phyloP scores from a whole-genome alignment of 2,888 invertebrate genomes.

The Dioctria linearis region DNA sequence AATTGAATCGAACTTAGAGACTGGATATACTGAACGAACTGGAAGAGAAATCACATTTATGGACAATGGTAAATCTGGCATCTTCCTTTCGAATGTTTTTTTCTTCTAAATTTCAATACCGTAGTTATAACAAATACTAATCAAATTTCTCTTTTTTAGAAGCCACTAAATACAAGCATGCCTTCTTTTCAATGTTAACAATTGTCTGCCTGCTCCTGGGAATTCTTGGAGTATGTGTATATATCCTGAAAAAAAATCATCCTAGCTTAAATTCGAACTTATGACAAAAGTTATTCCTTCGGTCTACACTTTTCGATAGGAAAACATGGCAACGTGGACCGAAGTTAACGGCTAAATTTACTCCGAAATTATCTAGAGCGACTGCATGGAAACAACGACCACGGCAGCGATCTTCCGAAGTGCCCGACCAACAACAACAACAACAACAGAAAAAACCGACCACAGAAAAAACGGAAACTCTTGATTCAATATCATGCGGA shows the following conservation, averaged over 20 bases:
- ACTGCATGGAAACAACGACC: conserved; percentile 19
- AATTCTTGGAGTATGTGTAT: conserved; percentile 68
- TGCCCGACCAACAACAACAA: background rate
- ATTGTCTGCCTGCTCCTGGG: conserved; percentile 67
- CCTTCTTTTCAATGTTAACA: conserved; percentile 69
- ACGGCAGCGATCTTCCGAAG: background rate
- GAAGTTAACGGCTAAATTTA: conserved; percentile 31
- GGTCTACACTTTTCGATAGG: conserved; percentile 65
- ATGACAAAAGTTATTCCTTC: conserved; percentile 70
- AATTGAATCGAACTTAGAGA: conserved; percentile 54
- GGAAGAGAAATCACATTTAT: conserved; percentile 56
- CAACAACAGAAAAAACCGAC: background rate
- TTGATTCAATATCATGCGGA: conserved; percentile 55
- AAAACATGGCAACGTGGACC: conserved; percentile 56
- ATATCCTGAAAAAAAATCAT: conserved; percentile 66
- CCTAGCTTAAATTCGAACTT: conserved; percentile 61
- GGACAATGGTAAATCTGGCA: conserved; percentile 41
- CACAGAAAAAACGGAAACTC: conserved; percentile 45
- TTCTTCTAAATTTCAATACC: no score
- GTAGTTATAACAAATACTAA: no score
- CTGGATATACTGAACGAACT: conserved; percentile 58
- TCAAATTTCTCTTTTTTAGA: conserved; percentile 61
- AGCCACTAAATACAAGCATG: conserved; percentile 69
- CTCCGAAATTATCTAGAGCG: conserved; percentile 18
- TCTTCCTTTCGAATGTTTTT: no score